Percentiles rank a stretch among this genome's conserved stretches.
Conservation (phyloP, 2,888 invertebrate genomes). For the Napeogenes sylphis region DNA sequence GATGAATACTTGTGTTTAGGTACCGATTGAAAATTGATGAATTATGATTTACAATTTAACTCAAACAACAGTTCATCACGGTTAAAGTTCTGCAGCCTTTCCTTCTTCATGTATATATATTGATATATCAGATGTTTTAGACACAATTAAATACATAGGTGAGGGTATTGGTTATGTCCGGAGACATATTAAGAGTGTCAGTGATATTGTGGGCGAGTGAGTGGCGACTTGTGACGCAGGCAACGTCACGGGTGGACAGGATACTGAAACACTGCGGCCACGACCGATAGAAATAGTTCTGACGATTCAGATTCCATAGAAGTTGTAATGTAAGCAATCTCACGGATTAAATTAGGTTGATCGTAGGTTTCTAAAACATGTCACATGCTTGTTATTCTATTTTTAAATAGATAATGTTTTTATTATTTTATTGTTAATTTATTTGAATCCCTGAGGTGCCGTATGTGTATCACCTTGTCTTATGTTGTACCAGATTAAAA, state of each 20-base stretch:
- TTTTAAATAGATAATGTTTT: background rate
- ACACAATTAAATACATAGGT: too few relatives aligned
- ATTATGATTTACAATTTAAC: too few relatives aligned
- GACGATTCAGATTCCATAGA: conserved; percentile 56
- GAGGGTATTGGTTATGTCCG: background rate
- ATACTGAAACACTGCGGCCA: conserved; percentile 43
- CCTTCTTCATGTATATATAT: too few relatives aligned
- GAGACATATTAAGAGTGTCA: conserved; percentile 20
- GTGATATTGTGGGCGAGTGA: conserved; percentile 30
- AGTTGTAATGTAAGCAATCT: conserved; percentile 54
- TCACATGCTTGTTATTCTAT: conserved; percentile 8
- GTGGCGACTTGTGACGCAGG: conserved; percentile 40
- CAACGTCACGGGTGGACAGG: conserved; percentile 50
- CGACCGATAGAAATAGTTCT: conserved; percentile 66
- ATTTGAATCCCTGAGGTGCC: too few relatives aligned
- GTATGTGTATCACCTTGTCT: too few relatives aligned
- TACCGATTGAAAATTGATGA: too few relatives aligned
- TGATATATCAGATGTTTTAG: too few relatives aligned
- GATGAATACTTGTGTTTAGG: too few relatives aligned
- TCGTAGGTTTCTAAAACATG: conserved; percentile 16
- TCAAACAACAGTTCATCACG: too few relatives aligned
- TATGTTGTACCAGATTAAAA: too few relatives aligned
- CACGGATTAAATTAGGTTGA: conserved; percentile 34
- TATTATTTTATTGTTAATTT: background rate
- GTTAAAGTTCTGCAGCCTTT: too few relatives aligned